phyloP scores from a whole-genome alignment of 1,140 invertebrate species.

The Drosophila auraria region DNA sequence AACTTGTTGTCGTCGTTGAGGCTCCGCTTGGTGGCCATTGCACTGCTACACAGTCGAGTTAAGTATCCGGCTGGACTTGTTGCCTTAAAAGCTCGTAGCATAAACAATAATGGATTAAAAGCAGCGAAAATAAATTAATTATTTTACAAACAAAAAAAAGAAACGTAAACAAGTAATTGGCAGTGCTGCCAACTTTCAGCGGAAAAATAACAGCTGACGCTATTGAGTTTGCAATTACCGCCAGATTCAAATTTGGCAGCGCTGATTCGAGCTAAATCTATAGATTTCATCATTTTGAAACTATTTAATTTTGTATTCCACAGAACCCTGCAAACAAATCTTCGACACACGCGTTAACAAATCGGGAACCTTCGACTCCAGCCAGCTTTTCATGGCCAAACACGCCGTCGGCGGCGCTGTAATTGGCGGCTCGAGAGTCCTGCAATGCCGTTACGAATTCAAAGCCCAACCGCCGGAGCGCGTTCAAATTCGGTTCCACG shows the following conservation, averaged over 20 bases:
- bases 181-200: background rate
- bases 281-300: background rate
- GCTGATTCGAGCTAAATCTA: background rate
- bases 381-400: slow-evolving; percentile 86
- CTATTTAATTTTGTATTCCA: background rate
- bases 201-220: background rate
- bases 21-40: slow-evolving; percentile 38
- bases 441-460: slow-evolving; percentile 94
- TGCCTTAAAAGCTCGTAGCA: background rate
- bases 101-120: slow-evolving; percentile 24
- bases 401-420: slow-evolving; percentile 84
- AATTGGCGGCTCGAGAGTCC: slow-evolving; percentile 86
- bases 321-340: slow-evolving; percentile 88
- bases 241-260: background rate
- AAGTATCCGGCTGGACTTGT: background rate
- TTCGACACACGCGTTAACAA: slow-evolving; percentile 92
- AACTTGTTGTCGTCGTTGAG: slow-evolving; percentile 90
- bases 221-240: too few species aligned
- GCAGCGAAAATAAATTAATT: slow-evolving; percentile 11
- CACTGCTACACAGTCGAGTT: slow-evolving; percentile 6
- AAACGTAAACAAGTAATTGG: background rate
- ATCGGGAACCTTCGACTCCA: slow-evolving; percentile 92
- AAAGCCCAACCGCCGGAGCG: slow-evolving; percentile 92
- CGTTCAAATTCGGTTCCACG: slow-evolving; percentile 86
- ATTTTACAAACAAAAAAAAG: background rate